Evolutionary conservation across 2,113 vertebrate genomes (phyloP).

Genomic region (Zapus hudsonius): DNA sequence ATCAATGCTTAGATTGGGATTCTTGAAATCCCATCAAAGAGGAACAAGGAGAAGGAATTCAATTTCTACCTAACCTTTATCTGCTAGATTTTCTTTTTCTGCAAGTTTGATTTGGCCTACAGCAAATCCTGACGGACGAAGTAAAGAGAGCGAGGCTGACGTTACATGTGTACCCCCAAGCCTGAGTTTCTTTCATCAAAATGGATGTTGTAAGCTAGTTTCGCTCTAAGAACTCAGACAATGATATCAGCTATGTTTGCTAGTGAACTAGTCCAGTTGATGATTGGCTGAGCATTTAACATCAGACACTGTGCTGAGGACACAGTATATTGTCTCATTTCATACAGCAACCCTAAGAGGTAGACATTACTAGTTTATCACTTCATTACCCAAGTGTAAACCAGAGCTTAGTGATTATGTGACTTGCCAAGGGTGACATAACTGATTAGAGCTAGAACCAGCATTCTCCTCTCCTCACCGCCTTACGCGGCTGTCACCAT

Average conservation of each 20-base stretch:
- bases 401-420: background rate
- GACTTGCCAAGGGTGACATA: background rate
- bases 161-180: background rate
- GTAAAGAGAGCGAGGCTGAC: background rate
- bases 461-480: background rate
- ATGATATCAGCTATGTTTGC: background rate
- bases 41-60: background rate
- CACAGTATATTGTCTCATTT: background rate
- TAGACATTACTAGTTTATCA: background rate
- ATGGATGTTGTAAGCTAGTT: background rate
- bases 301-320: background rate
- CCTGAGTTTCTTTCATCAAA: background rate
- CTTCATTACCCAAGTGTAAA: background rate
- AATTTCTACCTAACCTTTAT: slow-evolving; percentile 31
- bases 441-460: background rate
- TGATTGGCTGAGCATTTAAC: background rate
- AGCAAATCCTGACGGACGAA: background rate
- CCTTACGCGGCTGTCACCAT: background rate
- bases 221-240: background rate
- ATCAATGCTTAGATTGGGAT: slow-evolving; percentile 20
- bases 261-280: background rate
- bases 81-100: slow-evolving; percentile 24
- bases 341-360: background rate
- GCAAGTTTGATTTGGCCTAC: slow-evolving; percentile 13
- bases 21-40: slow-evolving; percentile 33